Conservation (phyloP, 2,888 invertebrate genomes). For the Aquatica leii region DNA sequence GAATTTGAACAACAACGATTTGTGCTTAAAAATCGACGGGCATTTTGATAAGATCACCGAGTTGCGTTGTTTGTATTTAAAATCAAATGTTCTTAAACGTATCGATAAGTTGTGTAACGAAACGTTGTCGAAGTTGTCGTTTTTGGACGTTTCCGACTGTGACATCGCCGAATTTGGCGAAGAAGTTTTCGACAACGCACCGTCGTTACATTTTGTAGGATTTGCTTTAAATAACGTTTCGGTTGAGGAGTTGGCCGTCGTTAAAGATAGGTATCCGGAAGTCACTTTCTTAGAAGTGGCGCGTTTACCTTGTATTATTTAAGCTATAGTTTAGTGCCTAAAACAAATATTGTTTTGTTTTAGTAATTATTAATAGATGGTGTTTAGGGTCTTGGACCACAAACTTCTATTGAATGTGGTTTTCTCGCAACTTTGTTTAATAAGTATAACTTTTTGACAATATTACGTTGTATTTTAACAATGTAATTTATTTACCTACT, state of each 20-base stretch:
- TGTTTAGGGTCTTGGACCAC: no score
- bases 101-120: not conserved
- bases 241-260: not conserved
- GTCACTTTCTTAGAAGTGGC: not conserved
- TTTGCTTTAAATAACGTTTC: not conserved
- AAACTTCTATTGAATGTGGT: no score
- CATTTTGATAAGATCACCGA: conserved; percentile 4
- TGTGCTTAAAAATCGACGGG: not conserved
- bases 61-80: conserved; percentile 9
- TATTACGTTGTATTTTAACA: no score
- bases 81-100: not conserved
- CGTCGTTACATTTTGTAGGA: conserved; percentile 1
- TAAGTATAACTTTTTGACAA: no score
- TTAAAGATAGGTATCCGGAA: not conserved
- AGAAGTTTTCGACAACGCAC: conserved; percentile 14
- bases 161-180: not conserved
- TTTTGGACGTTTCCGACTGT: conserved; percentile 16
- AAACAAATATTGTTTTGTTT: no score
- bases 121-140: not conserved
- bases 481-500: no score
- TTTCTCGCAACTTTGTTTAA: no score
- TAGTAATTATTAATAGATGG: no score
- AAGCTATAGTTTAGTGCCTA: no score
- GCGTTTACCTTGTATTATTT: conserved; percentile 4
- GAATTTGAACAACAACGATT: conserved; percentile 8